Evolutionary conservation across 2,113 vertebrate genomes (phyloP).

Genomic region (Myxocyprinus asiaticus): DNA sequence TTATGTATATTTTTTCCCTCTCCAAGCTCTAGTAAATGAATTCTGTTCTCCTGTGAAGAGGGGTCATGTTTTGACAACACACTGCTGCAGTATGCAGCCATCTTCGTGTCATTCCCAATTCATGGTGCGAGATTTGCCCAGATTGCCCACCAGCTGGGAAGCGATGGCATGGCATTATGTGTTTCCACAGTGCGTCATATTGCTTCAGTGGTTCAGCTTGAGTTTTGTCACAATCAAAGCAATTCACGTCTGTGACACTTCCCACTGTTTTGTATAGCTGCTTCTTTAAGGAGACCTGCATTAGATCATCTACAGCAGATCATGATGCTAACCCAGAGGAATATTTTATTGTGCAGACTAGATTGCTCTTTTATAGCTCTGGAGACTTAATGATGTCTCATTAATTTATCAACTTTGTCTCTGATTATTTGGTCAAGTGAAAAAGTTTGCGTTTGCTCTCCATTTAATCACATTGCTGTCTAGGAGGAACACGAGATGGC

Average conservation of each 20-base stretch:
- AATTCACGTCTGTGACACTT: constrained; percentile 16
- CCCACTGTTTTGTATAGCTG: constrained; percentile 31
- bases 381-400: no score
- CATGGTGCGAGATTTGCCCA: constrained; percentile 42
- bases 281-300: constrained; percentile 25
- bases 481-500: no score
- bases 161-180: constrained; percentile 41
- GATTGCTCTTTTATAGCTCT: no score
- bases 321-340: background rate
- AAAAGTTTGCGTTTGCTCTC: no score
- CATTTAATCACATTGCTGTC: no score
- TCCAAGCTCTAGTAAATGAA: background rate
- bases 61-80: constrained; percentile 41
- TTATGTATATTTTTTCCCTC: background rate
- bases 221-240: constrained; percentile 49
- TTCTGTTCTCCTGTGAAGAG: constrained; percentile 21
- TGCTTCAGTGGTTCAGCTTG: constrained; percentile 29
- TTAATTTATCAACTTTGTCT: no score
- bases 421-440: no score
- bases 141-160: constrained; percentile 53
- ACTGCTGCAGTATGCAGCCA: background rate
- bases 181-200: constrained; percentile 25
- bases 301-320: constrained; percentile 23
- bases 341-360: no score
- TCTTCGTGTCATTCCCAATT: constrained; percentile 7